Conservation (phyloP, 23 tunicate genomes). For the Ciona savignyi region DNA sequence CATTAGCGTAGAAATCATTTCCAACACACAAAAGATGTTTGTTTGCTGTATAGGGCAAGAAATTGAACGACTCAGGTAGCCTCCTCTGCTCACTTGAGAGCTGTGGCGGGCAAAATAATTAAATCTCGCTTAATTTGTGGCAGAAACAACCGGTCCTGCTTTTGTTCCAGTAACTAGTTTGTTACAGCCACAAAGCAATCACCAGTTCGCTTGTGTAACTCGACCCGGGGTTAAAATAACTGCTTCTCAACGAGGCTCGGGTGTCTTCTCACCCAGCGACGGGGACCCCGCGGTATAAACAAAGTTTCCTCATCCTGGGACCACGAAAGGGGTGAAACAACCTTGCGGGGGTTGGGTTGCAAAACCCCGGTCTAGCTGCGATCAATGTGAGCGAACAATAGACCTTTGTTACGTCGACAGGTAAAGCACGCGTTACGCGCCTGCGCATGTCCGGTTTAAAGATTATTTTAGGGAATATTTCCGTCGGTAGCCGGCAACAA, state of each 20-base stretch:
- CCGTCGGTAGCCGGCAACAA: too few species aligned
- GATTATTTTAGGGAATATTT: neutral
- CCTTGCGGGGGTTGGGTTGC: neutral
- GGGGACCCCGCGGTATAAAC: neutral
- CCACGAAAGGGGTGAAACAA: neutral
- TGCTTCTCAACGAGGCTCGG: neutral
- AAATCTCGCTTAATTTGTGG: neutral
- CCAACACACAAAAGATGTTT: too few species aligned
- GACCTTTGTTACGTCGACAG: neutral
- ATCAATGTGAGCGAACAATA: neutral
- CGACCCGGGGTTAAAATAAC: neutral
- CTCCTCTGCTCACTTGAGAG: neutral
- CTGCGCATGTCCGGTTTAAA: neutral
- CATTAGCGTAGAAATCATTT: too few species aligned
- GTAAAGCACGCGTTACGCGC: slow-evolving; percentile 1
- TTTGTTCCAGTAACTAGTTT: neutral
- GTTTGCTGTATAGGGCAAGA: too few species aligned
- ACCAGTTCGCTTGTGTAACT: neutral
- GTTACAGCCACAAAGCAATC: neutral
- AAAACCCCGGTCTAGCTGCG: neutral
- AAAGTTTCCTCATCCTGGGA: neutral
- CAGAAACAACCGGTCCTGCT: neutral
- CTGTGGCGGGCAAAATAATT: neutral
- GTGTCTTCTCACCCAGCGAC: neutral
- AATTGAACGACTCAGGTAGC: neutral